Evolutionary conservation across 2,797 vertebrate genomes (phyloP).

Genomic region (Coccyzus lansbergi): DNA sequence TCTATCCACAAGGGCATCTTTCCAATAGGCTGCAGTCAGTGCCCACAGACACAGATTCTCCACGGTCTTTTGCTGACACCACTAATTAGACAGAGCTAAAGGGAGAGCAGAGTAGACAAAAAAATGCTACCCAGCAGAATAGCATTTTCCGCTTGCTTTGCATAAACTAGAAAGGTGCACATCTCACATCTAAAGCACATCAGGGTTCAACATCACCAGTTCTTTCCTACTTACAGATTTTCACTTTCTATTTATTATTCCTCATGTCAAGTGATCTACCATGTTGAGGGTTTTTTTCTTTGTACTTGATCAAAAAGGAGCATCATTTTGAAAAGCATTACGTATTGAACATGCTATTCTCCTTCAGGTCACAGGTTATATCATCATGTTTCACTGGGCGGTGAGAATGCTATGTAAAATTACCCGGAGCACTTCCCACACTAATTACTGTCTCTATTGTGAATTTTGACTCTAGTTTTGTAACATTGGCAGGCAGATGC

Average conservation of each 20-base stretch:
- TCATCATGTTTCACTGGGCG: neutral
- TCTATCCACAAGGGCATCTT: neutral
- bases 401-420: slow-evolving; percentile 23
- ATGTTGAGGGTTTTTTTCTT: neutral
- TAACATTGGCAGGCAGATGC: neutral
- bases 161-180: neutral
- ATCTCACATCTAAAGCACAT: neutral
- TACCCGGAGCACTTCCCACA: neutral
- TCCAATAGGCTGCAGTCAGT: neutral
- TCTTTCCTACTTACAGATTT: neutral
- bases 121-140: neutral
- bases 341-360: neutral
- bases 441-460: slow-evolving; percentile 43
- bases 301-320: neutral
- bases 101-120: neutral
- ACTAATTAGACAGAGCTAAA: neutral
- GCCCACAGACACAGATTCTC: neutral
- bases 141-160: neutral
- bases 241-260: neutral
- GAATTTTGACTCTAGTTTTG: neutral
- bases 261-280: neutral
- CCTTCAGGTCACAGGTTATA: neutral
- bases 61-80: neutral
- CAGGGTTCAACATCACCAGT: neutral
- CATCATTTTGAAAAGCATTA: neutral